A percentile compares a stretch with the other conserved stretches of the same genome.
phyloP scores from a whole-genome alignment of 2,888 invertebrate species.

The Drosophila lacicola region DNA sequence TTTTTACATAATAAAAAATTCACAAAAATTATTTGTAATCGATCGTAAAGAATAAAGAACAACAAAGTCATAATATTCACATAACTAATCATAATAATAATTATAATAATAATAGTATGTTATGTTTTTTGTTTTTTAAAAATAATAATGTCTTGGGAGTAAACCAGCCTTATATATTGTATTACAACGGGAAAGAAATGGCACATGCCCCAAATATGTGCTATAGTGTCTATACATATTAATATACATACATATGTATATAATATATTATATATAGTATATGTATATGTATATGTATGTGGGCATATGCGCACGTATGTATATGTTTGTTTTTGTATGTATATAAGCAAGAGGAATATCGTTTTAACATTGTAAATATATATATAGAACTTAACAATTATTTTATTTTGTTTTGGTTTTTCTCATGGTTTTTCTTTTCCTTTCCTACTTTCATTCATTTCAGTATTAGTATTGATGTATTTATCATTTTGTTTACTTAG shows the following conservation, averaged over 20 bases:
- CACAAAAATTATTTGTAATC: slow-evolving; percentile 32
- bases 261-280: slow-evolving; percentile 25
- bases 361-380: slow-evolving; percentile 69
- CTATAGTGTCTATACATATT: slow-evolving; percentile 41
- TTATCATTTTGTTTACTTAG: slow-evolving; percentile 32
- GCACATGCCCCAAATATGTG: slow-evolving; percentile 63
- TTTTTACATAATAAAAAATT: slow-evolving; percentile 47
- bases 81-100: slow-evolving; percentile 34
- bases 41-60: slow-evolving; percentile 42
- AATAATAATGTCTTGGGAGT: slow-evolving; percentile 85
- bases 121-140: slow-evolving; percentile 47
- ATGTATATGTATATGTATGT: slow-evolving; percentile 23
- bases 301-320: slow-evolving; percentile 45
- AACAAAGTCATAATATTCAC: slow-evolving; percentile 48
- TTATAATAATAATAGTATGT: slow-evolving; percentile 27
- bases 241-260: slow-evolving; percentile 27
- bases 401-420: slow-evolving; percentile 46
- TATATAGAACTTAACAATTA: slow-evolving; percentile 70
- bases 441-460: slow-evolving; percentile 8
- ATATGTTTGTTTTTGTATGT: slow-evolving; percentile 49
- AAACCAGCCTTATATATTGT: slow-evolving; percentile 85
- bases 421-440: slow-evolving; percentile 19
- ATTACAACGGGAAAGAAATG: slow-evolving; percentile 80
- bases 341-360: slow-evolving; percentile 81
- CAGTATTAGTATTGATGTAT: slow-evolving; percentile 30